Evolutionary conservation across 2,797 vertebrate species (phyloP), one percentile per base, ranked within the genome.

Genomic region (Myioborus melanocephalus): DNA sequence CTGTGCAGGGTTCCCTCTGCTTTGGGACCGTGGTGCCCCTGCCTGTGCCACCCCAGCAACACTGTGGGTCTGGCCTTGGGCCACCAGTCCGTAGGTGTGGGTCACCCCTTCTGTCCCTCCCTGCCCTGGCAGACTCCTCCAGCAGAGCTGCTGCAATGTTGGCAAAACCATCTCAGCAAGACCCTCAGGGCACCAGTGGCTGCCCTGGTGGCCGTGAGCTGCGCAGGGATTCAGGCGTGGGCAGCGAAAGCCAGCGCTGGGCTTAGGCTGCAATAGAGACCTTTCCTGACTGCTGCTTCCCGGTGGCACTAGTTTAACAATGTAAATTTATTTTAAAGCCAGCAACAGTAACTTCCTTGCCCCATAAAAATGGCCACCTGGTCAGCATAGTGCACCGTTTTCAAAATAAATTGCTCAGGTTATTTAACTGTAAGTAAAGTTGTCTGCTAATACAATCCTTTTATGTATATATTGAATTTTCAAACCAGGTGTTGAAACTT

Each of bases 1-100:
- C 3, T 1, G 1, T 5, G 1, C 28, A 3, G 8, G 0, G 0
- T 15, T 59, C 20, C 24, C 9, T 83, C 2, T 17, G 4, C 11
- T 35, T 21, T 27, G 41, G 34, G 26, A 35, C 3, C 0, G 1
- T 12, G 30, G 9, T 20, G 27, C 5, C 47, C 21, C 12, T 19
- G 23, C 32, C 70, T 0, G 0, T 2, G 2, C 27, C 14, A 1
- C 22, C 30, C n/a, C 35, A 14, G 47, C 30, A 70, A 37, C 1
- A 0, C 11, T 8, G 14, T 12, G 55, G 26, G 6, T 43, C 69
- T 55, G 47, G 3, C 27, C 39, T 24, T 30, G 30, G 32, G 23
- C 4, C 70, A 3, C 18, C 0, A 0, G 2, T 57, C 50, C 26
- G 30, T 27, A 14, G 34, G 8, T 43, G 3, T 16, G 52, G 14